Evolutionary conservation across 1,140 invertebrate species (phyloP).

Genomic region (Leptinotarsa defecta): DNA sequence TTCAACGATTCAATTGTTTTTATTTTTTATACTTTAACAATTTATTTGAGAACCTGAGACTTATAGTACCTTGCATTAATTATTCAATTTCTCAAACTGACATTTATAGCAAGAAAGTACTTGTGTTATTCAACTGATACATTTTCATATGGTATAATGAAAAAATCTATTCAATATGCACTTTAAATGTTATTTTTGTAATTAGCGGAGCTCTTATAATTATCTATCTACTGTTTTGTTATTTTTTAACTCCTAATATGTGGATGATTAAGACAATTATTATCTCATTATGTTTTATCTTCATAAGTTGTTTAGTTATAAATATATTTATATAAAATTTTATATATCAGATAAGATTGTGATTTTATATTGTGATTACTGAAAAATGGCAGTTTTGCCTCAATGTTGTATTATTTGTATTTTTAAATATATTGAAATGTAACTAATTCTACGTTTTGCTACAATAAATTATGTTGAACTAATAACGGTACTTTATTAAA

Average conservation of each 20-base stretch:
- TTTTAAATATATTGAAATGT: conserved; percentile 21
- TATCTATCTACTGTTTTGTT: conserved; percentile 1
- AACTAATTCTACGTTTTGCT: conserved; percentile 36
- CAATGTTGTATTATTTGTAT: conserved; percentile 41
- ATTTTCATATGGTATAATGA: no score
- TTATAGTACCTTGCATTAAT: no score
- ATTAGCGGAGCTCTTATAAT: neutral
- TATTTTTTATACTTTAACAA: no score
- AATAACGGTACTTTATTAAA: neutral
- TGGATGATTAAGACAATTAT: conserved; percentile 12
- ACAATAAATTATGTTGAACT: conserved; percentile 38
- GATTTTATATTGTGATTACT: conserved; percentile 52
- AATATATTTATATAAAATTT: conserved; percentile 26
- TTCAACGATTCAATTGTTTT: no score
- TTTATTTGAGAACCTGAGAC: no score
- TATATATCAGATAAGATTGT: conserved; percentile 43
- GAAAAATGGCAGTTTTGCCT: conserved; percentile 41
- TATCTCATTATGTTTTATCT: neutral
- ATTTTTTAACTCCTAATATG: neutral
- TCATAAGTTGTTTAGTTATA: conserved; percentile 19
- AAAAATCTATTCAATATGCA: no score
- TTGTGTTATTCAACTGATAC: no score
- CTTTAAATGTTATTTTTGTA: no score
- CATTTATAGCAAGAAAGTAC: no score
- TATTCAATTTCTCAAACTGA: no score